phyloP scores from a whole-genome alignment of 1,140 invertebrate species.

The Proales similis region DNA sequence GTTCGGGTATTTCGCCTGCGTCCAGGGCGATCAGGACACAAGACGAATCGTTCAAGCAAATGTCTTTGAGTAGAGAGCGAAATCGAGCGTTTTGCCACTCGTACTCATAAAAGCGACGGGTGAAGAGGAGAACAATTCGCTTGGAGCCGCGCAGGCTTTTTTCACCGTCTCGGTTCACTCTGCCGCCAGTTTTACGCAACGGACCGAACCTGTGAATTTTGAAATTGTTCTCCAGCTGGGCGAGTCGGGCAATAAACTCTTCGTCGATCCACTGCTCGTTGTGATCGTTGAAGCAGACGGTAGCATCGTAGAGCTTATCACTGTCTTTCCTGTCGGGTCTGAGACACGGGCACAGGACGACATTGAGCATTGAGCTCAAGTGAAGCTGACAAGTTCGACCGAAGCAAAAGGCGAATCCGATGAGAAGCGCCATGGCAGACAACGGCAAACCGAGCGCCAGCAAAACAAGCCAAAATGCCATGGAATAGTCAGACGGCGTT shows the following conservation, averaged over 20 bases:
- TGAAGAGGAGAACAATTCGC: not conserved
- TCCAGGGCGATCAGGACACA: too few species aligned
- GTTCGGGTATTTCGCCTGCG: too few species aligned
- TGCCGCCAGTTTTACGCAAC: not conserved
- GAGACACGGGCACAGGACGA: slow-evolving; percentile 12
- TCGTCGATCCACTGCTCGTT: slow-evolving; percentile 9
- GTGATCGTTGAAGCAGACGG: not conserved
- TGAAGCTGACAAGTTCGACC: not conserved
- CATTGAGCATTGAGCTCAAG: not conserved
- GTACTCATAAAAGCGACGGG: not conserved
- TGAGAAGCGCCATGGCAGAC: too few species aligned
- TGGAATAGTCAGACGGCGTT: too few species aligned
- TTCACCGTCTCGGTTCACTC: not conserved
- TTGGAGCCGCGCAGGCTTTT: not conserved
- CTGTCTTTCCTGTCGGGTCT: not conserved
- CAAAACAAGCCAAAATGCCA: slow-evolving; percentile 26
- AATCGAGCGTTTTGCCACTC: not conserved
- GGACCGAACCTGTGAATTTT: not conserved
- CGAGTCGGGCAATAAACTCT: not conserved
- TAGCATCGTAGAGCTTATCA: not conserved
- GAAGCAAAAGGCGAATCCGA: slow-evolving; percentile 8
- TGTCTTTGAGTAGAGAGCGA: too few species aligned
- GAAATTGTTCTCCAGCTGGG: not conserved
- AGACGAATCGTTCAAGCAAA: too few species aligned
- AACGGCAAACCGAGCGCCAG: too few species aligned